A percentile compares a stretch with the other conserved stretches of the same genome.
Conservation (phyloP, 2,797 vertebrate genomes). For the Argentina silus region DNA sequence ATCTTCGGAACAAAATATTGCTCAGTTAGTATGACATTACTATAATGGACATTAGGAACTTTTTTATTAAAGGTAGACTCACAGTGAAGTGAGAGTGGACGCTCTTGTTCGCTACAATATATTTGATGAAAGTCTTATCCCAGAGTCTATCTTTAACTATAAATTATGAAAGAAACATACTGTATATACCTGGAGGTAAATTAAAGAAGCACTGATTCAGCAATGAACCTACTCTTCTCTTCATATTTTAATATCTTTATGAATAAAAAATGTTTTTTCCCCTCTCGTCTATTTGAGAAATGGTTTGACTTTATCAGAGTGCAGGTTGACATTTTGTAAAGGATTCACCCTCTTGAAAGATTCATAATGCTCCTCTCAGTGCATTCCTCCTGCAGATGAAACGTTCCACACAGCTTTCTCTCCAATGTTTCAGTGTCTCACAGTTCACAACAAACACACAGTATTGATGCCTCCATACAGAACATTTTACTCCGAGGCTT, state of each 20-base stretch:
- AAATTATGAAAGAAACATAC: not conserved
- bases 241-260: not conserved
- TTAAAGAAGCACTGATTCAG: conserved; percentile 11
- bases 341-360: not conserved
- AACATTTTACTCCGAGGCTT: too few species aligned
- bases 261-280: not conserved
- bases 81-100: too few species aligned
- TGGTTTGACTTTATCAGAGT: not conserved
- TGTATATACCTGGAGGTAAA: conserved; percentile 2
- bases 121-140: too few species aligned
- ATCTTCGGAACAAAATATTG: conserved; percentile 1
- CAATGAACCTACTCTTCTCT: not conserved
- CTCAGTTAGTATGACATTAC: conserved; percentile 9
- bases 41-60: conserved; percentile 4
- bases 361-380: not conserved
- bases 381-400: not conserved
- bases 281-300: not conserved
- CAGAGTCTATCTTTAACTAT: not conserved
- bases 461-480: not conserved
- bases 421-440: not conserved
- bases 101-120: too few species aligned
- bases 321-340: not conserved
- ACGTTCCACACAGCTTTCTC: not conserved
- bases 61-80: not conserved
- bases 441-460: not conserved